Conservation (phyloP, 2,113 vertebrate species). For the Platichthys stellatus region DNA sequence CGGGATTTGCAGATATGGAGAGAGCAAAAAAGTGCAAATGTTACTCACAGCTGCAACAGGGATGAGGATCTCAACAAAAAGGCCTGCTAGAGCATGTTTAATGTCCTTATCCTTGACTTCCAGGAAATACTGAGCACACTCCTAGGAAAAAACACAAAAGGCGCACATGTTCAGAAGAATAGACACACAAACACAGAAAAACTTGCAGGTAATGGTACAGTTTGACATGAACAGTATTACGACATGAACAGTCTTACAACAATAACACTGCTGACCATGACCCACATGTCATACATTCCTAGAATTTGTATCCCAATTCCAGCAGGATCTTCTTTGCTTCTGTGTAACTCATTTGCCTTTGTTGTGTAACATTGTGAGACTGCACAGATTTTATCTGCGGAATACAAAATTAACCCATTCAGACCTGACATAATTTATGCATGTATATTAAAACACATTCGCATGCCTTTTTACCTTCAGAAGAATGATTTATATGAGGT, state of each 20-base stretch:
- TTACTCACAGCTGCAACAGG: slow-evolving; percentile 98
- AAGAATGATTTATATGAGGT: too few species aligned
- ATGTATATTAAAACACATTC: too few species aligned
- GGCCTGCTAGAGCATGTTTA: slow-evolving; percentile 96
- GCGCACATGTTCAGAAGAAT: neutral
- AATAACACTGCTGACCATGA: neutral
- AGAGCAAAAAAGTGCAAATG: neutral
- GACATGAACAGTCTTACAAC: neutral
- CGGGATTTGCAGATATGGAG: neutral
- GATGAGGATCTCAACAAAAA: slow-evolving; percentile 99
- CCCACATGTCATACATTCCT: neutral
- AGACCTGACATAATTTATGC: too few species aligned
- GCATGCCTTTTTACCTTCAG: too few species aligned
- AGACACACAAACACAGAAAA: neutral
- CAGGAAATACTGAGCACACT: slow-evolving; percentile 98
- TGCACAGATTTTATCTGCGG: neutral
- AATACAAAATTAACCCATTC: too few species aligned
- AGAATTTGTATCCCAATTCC: too few species aligned
- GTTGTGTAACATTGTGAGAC: neutral
- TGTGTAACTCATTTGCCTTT: neutral
- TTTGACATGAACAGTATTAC: neutral
- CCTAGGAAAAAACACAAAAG: slow-evolving; percentile 77
- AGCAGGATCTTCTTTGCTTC: neutral
- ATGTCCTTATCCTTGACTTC: slow-evolving; percentile 99
- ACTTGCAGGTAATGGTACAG: neutral